phyloP scores from a whole-genome alignment of 1,140 invertebrate genomes.

The Drosophila pseudoananassae region DNA sequence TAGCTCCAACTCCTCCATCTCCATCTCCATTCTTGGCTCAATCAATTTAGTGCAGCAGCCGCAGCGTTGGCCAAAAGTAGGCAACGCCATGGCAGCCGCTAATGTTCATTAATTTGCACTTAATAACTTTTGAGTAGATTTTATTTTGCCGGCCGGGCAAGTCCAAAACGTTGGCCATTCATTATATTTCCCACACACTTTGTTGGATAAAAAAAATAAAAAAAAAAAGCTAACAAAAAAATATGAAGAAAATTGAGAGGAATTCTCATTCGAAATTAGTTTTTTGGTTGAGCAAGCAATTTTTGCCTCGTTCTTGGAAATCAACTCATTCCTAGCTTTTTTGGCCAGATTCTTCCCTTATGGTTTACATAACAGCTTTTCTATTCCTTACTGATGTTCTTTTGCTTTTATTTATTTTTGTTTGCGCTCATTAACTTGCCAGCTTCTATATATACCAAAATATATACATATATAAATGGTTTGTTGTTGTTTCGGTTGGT shows the following conservation, averaged over 20 bases:
- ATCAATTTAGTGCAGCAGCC: constrained; percentile 50
- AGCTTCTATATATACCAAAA: constrained; percentile 50
- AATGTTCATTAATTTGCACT: constrained; percentile 82
- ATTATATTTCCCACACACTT: constrained; percentile 24
- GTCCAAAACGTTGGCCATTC: constrained; percentile 22
- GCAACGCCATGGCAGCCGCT: constrained; percentile 63
- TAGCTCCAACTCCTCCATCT: neutral
- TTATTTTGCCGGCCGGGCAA: constrained; percentile 55
- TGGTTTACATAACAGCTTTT: constrained; percentile 37
- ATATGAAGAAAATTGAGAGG: constrained; percentile 15
- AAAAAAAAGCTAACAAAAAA: constrained; percentile 6
- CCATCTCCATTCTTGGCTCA: constrained; percentile 3
- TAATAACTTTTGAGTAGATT: constrained; percentile 78
- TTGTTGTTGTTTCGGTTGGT: constrained; percentile 32
- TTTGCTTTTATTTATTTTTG: constrained; percentile 26
- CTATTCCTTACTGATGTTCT: constrained; percentile 22
- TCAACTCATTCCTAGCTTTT: constrained; percentile 45
- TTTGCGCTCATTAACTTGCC: constrained; percentile 69
- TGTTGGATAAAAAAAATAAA: constrained; percentile 27
- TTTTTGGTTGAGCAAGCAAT: constrained; percentile 61
- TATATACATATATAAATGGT: constrained; percentile 33
- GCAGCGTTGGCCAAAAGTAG: constrained; percentile 56
- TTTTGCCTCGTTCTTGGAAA: constrained; percentile 29
- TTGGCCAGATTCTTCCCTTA: constrained; percentile 11
- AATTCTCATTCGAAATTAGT: constrained; percentile 63